These are phyloP conservation scores for Drosophila quadrilineata DNA, from an alignment of 1,140 invertebrate species.

Conservation along the genomic window DNA sequence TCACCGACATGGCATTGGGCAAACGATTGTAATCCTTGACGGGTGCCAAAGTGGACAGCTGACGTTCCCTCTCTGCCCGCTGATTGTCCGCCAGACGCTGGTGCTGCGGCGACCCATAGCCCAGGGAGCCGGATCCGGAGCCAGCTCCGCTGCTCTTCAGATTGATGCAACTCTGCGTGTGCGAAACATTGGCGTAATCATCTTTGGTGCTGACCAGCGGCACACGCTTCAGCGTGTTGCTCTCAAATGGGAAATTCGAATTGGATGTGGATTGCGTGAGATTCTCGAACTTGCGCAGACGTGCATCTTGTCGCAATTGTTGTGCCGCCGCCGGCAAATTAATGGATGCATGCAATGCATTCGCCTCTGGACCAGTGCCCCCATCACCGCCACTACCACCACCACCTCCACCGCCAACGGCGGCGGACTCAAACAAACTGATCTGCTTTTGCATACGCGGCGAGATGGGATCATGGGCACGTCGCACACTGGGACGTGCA, in stretches of 20 bases:
- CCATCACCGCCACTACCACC: too few relatives aligned
- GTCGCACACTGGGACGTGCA: conserved; percentile 35
- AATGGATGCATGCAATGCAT: conserved; percentile 62
- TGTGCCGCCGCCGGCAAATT: conserved; percentile 60
- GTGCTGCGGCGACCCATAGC: conserved; percentile 46
- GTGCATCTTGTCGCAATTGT: conserved; percentile 63
- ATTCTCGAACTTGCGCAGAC: conserved; percentile 69
- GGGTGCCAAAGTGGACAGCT: not conserved
- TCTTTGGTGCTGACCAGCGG: conserved; percentile 52
- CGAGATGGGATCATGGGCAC: conserved; percentile 64
- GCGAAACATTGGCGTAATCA: conserved; percentile 50
- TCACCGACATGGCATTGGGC: conserved; percentile 29
- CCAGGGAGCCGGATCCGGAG: conserved; percentile 11
- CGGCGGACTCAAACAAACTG: conserved; percentile 70
- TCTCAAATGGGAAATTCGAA: conserved; percentile 76
- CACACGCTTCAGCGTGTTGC: conserved; percentile 64
- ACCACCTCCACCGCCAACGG: too few relatives aligned
- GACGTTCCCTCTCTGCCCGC: not conserved
- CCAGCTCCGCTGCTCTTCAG: conserved; percentile 49
- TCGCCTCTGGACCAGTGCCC: conserved; percentile 30
- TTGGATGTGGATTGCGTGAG: conserved; percentile 75
- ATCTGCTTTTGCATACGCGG: conserved; percentile 76
- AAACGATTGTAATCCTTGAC: conserved; percentile 3
- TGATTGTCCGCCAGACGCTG: not conserved
- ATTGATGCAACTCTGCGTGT: conserved; percentile 76